Conservation (phyloP, 1,140 invertebrate species). For the Hypsibius dujardini region DNA sequence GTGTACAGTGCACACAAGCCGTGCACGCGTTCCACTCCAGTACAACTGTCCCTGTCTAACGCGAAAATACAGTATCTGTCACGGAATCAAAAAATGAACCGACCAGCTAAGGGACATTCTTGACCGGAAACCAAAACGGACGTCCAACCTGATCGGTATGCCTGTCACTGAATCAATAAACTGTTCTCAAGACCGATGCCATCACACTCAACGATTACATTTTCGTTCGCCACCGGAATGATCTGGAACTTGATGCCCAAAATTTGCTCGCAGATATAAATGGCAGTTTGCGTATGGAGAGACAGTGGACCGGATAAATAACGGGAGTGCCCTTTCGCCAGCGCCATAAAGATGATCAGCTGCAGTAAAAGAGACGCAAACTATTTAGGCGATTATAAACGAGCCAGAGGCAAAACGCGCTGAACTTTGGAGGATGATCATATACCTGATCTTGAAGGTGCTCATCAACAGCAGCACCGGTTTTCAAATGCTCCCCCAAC, state of each 20-base stretch:
- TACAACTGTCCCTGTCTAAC: no score
- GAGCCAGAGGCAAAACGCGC: background rate
- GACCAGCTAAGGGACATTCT: no score
- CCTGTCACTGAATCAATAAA: no score
- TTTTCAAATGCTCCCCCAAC: slow-evolving; percentile 36
- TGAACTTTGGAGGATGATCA: background rate
- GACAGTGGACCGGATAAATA: slow-evolving; percentile 48
- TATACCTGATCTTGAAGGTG: slow-evolving; percentile 51
- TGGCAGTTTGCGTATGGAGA: slow-evolving; percentile 66
- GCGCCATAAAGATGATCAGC: slow-evolving; percentile 65
- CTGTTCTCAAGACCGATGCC: slow-evolving; percentile 17
- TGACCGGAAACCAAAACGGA: no score
- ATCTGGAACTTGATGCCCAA: slow-evolving; percentile 38
- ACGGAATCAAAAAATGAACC: no score
- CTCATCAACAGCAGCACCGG: slow-evolving; percentile 53
- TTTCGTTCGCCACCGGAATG: slow-evolving; percentile 11
- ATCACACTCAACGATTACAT: slow-evolving; percentile 16
- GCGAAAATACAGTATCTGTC: no score
- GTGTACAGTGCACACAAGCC: no score
- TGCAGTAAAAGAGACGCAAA: slow-evolving; percentile 33
- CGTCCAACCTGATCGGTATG: no score
- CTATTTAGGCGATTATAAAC: background rate
- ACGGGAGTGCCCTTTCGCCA: slow-evolving; percentile 53
- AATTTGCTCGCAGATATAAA: slow-evolving; percentile 53
- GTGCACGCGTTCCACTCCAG: no score